Evolutionary conservation across 2,888 invertebrate genomes (phyloP).

Genomic region (Biston betularia): DNA sequence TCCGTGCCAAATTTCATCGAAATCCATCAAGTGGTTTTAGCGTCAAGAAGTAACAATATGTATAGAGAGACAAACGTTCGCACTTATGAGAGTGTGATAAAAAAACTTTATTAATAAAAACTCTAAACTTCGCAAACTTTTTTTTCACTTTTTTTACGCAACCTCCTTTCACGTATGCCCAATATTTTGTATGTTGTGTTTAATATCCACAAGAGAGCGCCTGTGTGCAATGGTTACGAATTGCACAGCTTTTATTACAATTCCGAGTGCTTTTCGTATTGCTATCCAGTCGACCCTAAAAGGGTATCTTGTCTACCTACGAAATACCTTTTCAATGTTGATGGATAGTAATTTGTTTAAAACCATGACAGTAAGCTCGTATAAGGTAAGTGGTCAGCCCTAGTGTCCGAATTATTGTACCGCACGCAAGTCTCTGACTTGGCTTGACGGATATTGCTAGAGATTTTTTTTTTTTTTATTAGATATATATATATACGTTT

Average conservation of each 20-base stretch:
- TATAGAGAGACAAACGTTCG: too few species aligned
- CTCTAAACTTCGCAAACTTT: background rate
- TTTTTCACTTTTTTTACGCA: background rate
- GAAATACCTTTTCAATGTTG: conserved; percentile 23
- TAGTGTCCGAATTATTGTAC: too few species aligned
- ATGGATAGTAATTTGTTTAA: conserved; percentile 37
- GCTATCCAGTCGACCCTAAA: conserved; percentile 52
- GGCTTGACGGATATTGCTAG: too few species aligned
- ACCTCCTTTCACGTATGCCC: conserved; percentile 45
- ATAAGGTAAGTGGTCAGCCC: background rate
- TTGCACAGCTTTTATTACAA: conserved; percentile 66
- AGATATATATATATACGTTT: too few species aligned
- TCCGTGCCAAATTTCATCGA: too few species aligned
- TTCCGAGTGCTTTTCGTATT: conserved; percentile 65
- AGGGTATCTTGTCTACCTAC: conserved; percentile 30
- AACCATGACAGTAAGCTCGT: background rate
- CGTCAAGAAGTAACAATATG: too few species aligned
- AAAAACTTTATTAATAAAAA: background rate
- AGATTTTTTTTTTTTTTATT: too few species aligned
- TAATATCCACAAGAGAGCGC: conserved; percentile 54
- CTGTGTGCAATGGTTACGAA: conserved; percentile 61
- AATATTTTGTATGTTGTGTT: conserved; percentile 50
- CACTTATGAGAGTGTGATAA: too few species aligned
- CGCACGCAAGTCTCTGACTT: too few species aligned
- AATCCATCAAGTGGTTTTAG: too few species aligned